phyloP scores from a whole-genome alignment of 2,888 invertebrate genomes.

The Amiota mariae region DNA sequence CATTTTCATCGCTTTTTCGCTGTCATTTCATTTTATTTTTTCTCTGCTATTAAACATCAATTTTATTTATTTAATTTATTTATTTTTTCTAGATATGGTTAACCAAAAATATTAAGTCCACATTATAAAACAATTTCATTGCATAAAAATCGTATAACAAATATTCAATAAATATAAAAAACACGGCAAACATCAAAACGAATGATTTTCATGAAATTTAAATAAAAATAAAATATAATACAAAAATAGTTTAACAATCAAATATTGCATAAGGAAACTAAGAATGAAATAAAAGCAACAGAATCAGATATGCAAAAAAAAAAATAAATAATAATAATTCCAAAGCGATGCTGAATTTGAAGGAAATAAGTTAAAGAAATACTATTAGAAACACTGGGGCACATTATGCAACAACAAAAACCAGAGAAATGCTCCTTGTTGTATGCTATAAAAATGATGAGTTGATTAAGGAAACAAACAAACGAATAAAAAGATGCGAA shows the following conservation, averaged over 20 bases:
- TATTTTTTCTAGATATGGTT: slow-evolving; percentile 70
- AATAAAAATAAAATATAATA: slow-evolving; percentile 21
- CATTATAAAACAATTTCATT: background rate
- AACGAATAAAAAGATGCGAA: background rate
- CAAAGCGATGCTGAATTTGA: background rate
- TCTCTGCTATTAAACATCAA: slow-evolving; percentile 24
- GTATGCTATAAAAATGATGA: slow-evolving; percentile 30
- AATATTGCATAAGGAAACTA: slow-evolving; percentile 5
- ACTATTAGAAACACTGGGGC: no score
- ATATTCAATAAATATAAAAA: slow-evolving; percentile 44
- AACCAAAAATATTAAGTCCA: slow-evolving; percentile 71
- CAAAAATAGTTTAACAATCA: slow-evolving; percentile 15
- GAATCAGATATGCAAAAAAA: slow-evolving; percentile 19
- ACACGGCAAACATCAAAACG: slow-evolving; percentile 21
- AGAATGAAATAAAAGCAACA: slow-evolving; percentile 3
- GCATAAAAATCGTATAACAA: slow-evolving; percentile 20
- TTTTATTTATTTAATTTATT: slow-evolving; percentile 38
- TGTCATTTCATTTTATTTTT: background rate
- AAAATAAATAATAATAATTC: slow-evolving; percentile 38
- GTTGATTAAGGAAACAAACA: background rate
- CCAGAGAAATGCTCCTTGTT: background rate
- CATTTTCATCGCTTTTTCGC: no score
- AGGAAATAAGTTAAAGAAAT: background rate
- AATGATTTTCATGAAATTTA: slow-evolving; percentile 24
- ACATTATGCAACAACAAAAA: no score